Base-by-base conservation (phyloP, 2,888 invertebrate species). In the Terebella lapidaria region DNA sequence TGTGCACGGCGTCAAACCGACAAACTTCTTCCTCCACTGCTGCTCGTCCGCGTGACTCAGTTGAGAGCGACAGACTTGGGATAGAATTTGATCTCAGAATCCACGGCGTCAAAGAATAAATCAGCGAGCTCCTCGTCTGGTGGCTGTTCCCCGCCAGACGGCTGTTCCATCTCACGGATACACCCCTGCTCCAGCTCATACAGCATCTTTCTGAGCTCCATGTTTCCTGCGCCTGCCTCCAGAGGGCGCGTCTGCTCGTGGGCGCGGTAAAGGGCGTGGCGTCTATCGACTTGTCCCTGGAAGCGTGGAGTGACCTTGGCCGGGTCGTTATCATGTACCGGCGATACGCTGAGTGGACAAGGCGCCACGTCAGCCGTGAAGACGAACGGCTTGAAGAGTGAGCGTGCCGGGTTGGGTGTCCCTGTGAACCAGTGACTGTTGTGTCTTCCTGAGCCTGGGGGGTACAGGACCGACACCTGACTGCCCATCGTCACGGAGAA, bases 321-420 rank as follows among this genome's bases (percentile, higher is more conserved):
- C 2, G 67, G 67, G 46, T 67, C 67, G 5, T 59, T 47, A 3
- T 29, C 18, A 27, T 53, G 59, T 20, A 20, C 42, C 4, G 67
- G 67, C 10, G 65, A 63, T 3, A 24, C 15, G 2, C 65, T 65
- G 15, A 29, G 5, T 1, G 26, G 29, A 5, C 61, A 59, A 2
- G 61, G 30, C 2, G 28, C 64, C 20, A 59, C 61, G 4, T 67
- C 65, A 24, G 88, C 87, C 24, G 88, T 87, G 67, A 82, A 82
- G 49, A 82, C 73, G 63, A 91, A 91, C 2, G 91, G 91, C 80
- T 91, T 91, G 81, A 87, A 91, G 28, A 89, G 87, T 1, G 90
- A 90, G 66, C 85, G 83, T 55, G 84, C 83, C 1, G 91, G 88
- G 79, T 90, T 88, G 0, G 90, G 89, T 0, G 91, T 91, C 1